A percentile compares a stretch with the other conserved stretches of the same genome.
These are phyloP conservation scores for Coendou prehensilis DNA, from an alignment of 2,797 vertebrate species.

Conservation along the genomic window DNA sequence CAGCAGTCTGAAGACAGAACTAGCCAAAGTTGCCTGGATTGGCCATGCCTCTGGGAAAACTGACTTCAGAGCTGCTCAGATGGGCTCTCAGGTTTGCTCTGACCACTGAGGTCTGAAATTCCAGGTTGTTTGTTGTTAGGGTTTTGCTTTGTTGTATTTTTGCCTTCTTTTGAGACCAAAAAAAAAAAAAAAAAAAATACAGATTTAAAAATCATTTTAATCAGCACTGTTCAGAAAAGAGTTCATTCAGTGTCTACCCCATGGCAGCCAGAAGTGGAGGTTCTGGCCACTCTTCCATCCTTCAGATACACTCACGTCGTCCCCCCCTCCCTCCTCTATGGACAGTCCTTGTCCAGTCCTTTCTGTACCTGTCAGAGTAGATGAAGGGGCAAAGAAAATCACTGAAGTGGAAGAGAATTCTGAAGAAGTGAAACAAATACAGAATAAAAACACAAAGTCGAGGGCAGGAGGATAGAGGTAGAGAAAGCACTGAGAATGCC, in stretches of 20 bases:
- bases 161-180: not conserved
- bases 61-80: too few species aligned
- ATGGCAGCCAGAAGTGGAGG: not conserved
- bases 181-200: not conserved
- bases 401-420: not conserved
- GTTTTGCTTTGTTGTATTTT: not conserved
- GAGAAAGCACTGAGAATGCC: rapidly evolving
- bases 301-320: rapidly evolving
- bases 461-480: rapidly evolving
- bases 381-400: not conserved
- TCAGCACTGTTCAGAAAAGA: too few species aligned
- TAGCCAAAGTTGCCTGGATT: rapidly evolving
- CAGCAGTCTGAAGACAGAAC: not conserved
- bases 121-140: not conserved
- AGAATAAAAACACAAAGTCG: not conserved
- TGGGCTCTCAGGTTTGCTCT: rapidly evolving
- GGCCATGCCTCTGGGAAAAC: not conserved
- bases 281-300: not conserved
- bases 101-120: not conserved
- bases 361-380: not conserved
- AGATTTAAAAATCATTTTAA: not conserved
- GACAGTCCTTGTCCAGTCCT: not conserved
- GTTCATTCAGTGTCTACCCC: not conserved
- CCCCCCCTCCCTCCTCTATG: rapidly evolving
- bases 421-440: not conserved